phyloP scores from a whole-genome alignment of 2,797 vertebrate genomes.

The Poecilia picta region DNA sequence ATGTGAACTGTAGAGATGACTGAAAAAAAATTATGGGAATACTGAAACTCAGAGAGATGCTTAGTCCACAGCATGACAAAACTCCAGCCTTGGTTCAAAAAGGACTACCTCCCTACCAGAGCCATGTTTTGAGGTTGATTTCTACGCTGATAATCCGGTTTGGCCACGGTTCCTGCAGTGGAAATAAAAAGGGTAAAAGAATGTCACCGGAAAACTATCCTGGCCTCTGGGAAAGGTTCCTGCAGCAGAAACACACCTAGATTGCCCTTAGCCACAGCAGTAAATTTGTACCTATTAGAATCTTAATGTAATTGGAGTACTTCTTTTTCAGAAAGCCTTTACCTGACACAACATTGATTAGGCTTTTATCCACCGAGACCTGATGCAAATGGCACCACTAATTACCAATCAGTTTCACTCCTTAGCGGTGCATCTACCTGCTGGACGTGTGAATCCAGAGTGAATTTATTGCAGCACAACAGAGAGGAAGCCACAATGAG shows the following conservation, averaged over 20 bases:
- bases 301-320: slow-evolving; percentile 69
- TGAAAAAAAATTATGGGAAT: not conserved
- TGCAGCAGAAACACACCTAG: not conserved
- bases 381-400: slow-evolving; percentile 76
- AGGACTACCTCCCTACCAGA: no score
- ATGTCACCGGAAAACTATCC: not conserved
- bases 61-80: not conserved
- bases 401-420: slow-evolving; percentile 81
- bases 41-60: not conserved
- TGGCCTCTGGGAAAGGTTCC: not conserved
- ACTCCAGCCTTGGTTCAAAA: not conserved
- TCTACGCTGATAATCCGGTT: not conserved
- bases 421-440: slow-evolving; percentile 70
- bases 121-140: not conserved
- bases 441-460: slow-evolving; percentile 59
- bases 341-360: slow-evolving; percentile 75
- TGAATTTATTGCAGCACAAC: slow-evolving; percentile 71
- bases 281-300: slow-evolving; percentile 71
- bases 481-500: slow-evolving; percentile 61
- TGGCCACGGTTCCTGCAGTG: not conserved
- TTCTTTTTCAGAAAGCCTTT: slow-evolving; percentile 58
- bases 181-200: not conserved
- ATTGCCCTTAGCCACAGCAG: slow-evolving; percentile 54
- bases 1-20: not conserved
- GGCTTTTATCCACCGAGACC: slow-evolving; percentile 65